phyloP scores from a whole-genome alignment of 2,888 invertebrate genomes.

The Epinotia demarniana region DNA sequence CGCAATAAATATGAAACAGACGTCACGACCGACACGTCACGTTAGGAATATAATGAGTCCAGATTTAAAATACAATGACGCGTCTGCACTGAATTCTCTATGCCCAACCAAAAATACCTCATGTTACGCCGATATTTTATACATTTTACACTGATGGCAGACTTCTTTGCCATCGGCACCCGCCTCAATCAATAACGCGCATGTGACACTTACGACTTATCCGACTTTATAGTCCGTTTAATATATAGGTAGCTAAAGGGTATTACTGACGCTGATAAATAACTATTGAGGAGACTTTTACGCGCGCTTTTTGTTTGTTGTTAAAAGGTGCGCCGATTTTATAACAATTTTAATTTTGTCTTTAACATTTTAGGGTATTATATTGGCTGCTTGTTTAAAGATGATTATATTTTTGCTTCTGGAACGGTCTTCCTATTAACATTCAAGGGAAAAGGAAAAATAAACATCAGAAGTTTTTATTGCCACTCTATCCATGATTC shows the following conservation, averaged over 20 bases:
- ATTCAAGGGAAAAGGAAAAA: not conserved
- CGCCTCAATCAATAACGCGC: constrained; percentile 29
- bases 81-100: constrained; percentile 53
- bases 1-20: too few species aligned
- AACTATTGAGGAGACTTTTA: constrained; percentile 26
- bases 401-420: not conserved
- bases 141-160: constrained; percentile 66
- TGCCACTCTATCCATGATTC: constrained; percentile 6
- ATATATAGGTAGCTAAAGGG: constrained; percentile 40
- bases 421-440: not conserved
- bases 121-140: constrained; percentile 71
- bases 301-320: constrained; percentile 12
- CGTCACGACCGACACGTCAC: too few species aligned
- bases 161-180: constrained; percentile 44
- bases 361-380: not conserved
- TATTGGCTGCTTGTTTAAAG: not conserved
- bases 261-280: constrained; percentile 32
- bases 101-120: constrained; percentile 64
- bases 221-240: constrained; percentile 27
- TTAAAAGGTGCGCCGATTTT: not conserved
- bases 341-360: constrained; percentile 7
- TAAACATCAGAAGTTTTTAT: not conserved
- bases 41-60: too few species aligned
- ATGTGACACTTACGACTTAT: constrained; percentile 42
- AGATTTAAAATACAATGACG: not conserved